These are phyloP conservation scores for Pantelozetes paolii DNA, from an alignment of 2,888 invertebrate species.

Conservation along the genomic window DNA sequence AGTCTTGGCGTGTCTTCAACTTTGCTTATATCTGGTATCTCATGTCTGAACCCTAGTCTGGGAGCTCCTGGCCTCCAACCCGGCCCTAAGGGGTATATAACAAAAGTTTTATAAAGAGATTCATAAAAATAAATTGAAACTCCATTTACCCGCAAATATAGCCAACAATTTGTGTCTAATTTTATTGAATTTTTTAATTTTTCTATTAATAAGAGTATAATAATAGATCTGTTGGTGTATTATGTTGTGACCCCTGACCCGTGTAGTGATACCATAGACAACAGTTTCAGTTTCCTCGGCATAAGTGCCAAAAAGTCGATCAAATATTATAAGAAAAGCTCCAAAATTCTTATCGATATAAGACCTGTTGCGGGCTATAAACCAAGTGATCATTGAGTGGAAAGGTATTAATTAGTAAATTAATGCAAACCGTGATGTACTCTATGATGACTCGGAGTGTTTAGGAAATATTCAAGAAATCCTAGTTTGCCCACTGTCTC, in stretches of 20 bases:
- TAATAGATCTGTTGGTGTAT: constrained; percentile 67
- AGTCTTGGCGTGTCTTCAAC: not conserved
- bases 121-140: not conserved
- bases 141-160: constrained; percentile 55
- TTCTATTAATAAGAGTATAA: constrained; percentile 62
- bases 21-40: constrained; percentile 58
- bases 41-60: constrained; percentile 67
- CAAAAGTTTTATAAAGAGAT: not conserved
- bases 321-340: constrained; percentile 85
- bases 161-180: constrained; percentile 63
- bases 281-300: constrained; percentile 69
- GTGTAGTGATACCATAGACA: constrained; percentile 76
- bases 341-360: constrained; percentile 91
- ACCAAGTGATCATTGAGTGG: not conserved
- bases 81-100: constrained; percentile 55
- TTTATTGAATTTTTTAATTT: constrained; percentile 58
- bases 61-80: constrained; percentile 79
- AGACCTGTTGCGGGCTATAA: constrained; percentile 75
- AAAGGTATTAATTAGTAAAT: constrained; percentile 6
- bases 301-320: constrained; percentile 75
- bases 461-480: constrained; percentile 77
- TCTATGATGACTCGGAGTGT: constrained; percentile 79
- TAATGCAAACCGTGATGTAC: constrained; percentile 57
- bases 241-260: constrained; percentile 73
- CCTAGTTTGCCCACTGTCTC: constrained; percentile 65